phyloP scores from a whole-genome alignment of 2,113 vertebrate species.

The Thunnus maccoyii region DNA sequence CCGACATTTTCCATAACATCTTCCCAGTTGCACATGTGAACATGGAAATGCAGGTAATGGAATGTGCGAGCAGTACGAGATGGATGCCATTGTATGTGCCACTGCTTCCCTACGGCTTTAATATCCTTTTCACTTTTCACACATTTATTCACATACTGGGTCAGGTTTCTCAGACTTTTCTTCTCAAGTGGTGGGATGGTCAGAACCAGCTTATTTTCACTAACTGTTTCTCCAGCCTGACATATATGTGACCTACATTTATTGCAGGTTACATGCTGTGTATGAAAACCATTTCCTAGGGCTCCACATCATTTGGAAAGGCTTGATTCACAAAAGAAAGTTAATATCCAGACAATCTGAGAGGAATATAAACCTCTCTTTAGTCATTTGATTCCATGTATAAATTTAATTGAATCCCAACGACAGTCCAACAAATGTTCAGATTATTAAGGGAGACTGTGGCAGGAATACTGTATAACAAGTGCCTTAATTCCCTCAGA shows the following conservation, averaged over 20 bases:
- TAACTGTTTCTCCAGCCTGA: conserved; percentile 17
- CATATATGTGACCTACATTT: conserved; percentile 15
- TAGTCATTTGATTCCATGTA: conserved; percentile 40
- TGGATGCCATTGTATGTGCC: not conserved
- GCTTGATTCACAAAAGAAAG: not conserved
- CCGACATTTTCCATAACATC: not conserved
- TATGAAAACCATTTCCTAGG: conserved; percentile 4
- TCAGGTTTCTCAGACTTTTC: not conserved
- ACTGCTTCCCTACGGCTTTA: not conserved
- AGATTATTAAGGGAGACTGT: conserved; percentile 50
- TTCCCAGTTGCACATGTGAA: not conserved
- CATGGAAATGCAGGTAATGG: not conserved
- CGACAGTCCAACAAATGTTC: conserved; percentile 46
- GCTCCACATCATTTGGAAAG: not conserved
- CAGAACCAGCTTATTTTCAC: not conserved
- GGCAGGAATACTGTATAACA: conserved; percentile 64
- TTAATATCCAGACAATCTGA: conserved; percentile 20
- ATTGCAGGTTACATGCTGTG: conserved; percentile 11
- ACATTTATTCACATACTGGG: not conserved
- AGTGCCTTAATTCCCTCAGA: conserved; percentile 74
- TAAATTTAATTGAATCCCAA: conserved; percentile 65
- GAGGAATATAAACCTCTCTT: conserved; percentile 33
- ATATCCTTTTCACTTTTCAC: conserved; percentile 4
- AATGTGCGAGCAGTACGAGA: not conserved
- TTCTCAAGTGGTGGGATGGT: not conserved